Conservation (phyloP, 2,113 vertebrate genomes). For the Scomber colias region DNA sequence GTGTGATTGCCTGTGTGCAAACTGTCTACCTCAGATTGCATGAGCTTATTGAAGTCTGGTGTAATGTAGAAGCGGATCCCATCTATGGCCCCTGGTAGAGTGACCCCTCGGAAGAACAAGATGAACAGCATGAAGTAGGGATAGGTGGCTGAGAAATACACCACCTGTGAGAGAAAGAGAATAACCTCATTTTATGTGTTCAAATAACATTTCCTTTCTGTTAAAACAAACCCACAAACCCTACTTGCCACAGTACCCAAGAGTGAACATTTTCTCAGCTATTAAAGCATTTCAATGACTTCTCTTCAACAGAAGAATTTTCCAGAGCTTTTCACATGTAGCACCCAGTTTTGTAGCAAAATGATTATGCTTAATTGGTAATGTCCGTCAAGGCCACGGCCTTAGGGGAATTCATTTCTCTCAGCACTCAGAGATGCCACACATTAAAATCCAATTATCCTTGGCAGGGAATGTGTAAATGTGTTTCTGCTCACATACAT, state of each 20-base stretch:
- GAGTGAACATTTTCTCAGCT: constrained; percentile 4
- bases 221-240: neutral
- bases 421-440: constrained; percentile 47
- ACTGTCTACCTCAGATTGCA: constrained; percentile 86
- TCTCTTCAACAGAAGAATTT: constrained; percentile 32
- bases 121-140: constrained; percentile 95
- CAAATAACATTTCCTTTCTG: neutral
- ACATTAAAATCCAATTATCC: constrained; percentile 78
- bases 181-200: neutral
- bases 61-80: constrained; percentile 93
- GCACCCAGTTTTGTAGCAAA: constrained; percentile 47
- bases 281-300: constrained; percentile 23
- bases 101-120: constrained; percentile 92
- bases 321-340: constrained; percentile 17
- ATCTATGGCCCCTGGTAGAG: constrained; percentile 90
- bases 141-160: constrained; percentile 94
- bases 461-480: constrained; percentile 55
- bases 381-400: constrained; percentile 65
- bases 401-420: constrained; percentile 60
- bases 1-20: neutral
- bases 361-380: constrained; percentile 73
- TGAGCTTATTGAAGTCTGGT: constrained; percentile 90
- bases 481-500: constrained; percentile 54
- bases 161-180: constrained; percentile 83
- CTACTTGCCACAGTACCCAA: neutral